Conservation (phyloP, 1,140 invertebrate genomes). For the Apolygus lucorum region DNA sequence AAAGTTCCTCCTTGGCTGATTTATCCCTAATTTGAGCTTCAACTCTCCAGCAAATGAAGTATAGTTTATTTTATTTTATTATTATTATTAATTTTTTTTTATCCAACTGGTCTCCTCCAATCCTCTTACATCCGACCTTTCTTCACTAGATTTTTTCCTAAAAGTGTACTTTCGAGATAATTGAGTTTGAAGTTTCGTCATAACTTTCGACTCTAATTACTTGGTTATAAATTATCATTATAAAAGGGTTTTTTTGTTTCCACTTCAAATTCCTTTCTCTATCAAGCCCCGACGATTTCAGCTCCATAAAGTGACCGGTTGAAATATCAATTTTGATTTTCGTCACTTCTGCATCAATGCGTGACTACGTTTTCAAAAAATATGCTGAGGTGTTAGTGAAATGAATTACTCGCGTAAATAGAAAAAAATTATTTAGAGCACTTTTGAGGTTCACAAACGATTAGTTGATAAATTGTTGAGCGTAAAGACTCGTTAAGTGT, state of each 20-base stretch:
- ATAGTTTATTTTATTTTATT: too few species aligned
- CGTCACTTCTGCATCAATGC: too few species aligned
- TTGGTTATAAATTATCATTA: background rate
- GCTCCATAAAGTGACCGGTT: background rate
- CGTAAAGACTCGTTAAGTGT: background rate
- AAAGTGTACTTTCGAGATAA: too few species aligned
- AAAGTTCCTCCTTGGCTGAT: too few species aligned
- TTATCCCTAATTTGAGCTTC: too few species aligned
- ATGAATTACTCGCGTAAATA: background rate
- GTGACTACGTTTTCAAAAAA: background rate
- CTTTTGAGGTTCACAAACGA: too few species aligned
- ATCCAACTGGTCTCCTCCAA: too few species aligned
- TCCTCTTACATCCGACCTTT: too few species aligned
- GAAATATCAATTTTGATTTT: background rate
- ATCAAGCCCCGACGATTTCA: background rate
- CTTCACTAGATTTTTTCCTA: too few species aligned
- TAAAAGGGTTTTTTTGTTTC: background rate
- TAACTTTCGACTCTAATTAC: background rate
- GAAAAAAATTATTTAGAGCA: background rate
- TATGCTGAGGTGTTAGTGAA: background rate
- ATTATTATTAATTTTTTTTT: too few species aligned
- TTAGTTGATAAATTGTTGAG: background rate
- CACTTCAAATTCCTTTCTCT: background rate
- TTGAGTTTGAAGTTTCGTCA: background rate
- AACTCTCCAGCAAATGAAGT: too few species aligned